Evolutionary conservation across 2,113 vertebrate genomes (phyloP), one percentile per base, ranked within the genome.

Genomic region (Pica pica): DNA sequence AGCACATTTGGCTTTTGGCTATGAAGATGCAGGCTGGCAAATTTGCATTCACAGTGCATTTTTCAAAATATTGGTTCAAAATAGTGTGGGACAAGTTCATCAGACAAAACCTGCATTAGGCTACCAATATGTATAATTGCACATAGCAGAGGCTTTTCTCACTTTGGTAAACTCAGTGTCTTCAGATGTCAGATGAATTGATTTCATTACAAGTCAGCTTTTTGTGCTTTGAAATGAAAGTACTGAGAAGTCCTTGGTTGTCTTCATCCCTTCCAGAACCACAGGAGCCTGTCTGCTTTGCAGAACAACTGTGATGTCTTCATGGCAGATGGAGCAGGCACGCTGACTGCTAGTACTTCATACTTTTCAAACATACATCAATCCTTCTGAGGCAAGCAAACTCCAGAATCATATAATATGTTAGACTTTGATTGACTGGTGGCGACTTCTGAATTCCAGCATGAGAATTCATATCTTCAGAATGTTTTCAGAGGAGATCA

Each of bases 201-300:
- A 31, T 74, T 84, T 60, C 6, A 6, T 70, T 89, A 15, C 23
- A 60, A 64, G 10, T 37, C 41, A 77, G 18, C 11, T 56, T 68
- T 77, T 26, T 60, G 33, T 57, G 46, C 63, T 91, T 86, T 87
- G 57, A 71, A 55, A 33, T 5, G 2, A 26, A 77, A 68, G 7
- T 87, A 28, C 39, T 59, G 23, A 39, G 42, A 77, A 60, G 60
- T 71, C 59, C 15, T 68, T 46, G 23, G 13, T 60, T 68, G n/a
- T 74, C 37, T 84, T 83, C 35, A 59, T 71, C 27, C 55, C 7
- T 49, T 71, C 30, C 17, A 47, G n/a, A 73, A 16, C 63, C 27
- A 31, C 0, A 4, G 44, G 44, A 46, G 26, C 17, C 42, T 84
- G n/a, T 33, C 42, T 68, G 1, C 3, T 0, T 55, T 73, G 39